phyloP scores from a whole-genome alignment of 2,888 invertebrate genomes.

The Drosophila subquinaria region DNA sequence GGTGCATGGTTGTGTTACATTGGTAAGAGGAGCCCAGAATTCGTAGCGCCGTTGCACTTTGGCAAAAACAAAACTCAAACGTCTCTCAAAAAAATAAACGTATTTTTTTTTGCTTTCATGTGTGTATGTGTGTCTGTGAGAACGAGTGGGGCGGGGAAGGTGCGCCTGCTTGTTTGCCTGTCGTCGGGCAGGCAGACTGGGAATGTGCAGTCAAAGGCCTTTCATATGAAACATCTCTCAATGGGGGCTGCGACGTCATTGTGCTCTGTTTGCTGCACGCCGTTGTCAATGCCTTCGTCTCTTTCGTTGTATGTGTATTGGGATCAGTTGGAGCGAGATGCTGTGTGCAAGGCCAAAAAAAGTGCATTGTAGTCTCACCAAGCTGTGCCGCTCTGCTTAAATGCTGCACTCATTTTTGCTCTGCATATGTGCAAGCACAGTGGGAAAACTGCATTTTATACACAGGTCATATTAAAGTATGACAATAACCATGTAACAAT shows the following conservation, averaged over 20 bases:
- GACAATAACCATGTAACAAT: background rate
- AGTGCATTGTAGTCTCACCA: conserved; percentile 41
- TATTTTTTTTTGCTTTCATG: conserved; percentile 29
- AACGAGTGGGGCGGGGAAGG: conserved; percentile 54
- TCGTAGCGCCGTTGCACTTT: conserved; percentile 80
- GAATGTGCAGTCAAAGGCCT: conserved; percentile 42
- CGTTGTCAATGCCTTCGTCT: conserved; percentile 69
- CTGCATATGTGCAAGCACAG: conserved; percentile 1
- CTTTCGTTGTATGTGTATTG: conserved; percentile 62
- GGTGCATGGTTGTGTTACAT: conserved; percentile 86
- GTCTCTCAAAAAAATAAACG: conserved; percentile 27
- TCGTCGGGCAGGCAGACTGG: conserved; percentile 10
- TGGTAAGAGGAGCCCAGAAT: conserved; percentile 85
- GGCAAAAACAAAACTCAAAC: conserved; percentile 45
- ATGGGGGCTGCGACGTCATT: conserved; percentile 36
- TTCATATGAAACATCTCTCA: conserved; percentile 40
- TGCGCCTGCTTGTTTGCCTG: conserved; percentile 31
- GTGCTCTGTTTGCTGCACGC: conserved; percentile 70
- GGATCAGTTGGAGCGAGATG: conserved; percentile 58
- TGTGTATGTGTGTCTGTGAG: conserved; percentile 34
- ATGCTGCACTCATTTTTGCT: background rate
- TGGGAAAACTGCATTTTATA: background rate
- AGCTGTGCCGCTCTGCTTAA: conserved; percentile 15
- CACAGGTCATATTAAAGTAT: background rate
- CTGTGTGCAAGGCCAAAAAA: conserved; percentile 29